Percentiles rank a stretch among this genome's conserved stretches.
phyloP scores from a whole-genome alignment of 2,797 vertebrate genomes.

The Margarornis squamiger region DNA sequence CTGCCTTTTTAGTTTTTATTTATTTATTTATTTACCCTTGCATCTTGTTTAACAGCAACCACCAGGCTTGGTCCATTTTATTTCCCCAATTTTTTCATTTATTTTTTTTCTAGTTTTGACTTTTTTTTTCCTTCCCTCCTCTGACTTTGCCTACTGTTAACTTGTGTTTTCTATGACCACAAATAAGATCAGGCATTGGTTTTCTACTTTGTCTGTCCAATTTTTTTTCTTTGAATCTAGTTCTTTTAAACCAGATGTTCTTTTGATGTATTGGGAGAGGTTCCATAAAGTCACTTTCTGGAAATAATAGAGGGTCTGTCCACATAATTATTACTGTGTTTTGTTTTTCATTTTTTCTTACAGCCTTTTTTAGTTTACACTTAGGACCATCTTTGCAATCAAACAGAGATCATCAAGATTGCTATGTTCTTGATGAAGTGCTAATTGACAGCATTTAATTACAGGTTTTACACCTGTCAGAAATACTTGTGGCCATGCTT shows the following conservation, averaged over 20 bases:
- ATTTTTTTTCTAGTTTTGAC: background rate
- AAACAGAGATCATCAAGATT: background rate
- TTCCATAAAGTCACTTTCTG: background rate
- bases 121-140: background rate
- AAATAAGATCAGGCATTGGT: background rate
- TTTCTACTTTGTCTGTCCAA: background rate
- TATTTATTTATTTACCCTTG: background rate
- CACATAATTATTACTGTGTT: background rate
- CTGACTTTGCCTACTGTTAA: background rate
- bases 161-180: background rate
- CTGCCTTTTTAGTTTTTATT: background rate
- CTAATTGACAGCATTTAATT: background rate
- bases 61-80: background rate
- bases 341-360: background rate
- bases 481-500: background rate
- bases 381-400: background rate
- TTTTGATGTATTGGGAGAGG: background rate
- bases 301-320: background rate
- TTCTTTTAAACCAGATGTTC: background rate
- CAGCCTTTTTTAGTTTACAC: background rate
- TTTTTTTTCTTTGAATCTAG: background rate
- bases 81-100: conserved; percentile 9
- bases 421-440: background rate
- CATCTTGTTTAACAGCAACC: background rate
- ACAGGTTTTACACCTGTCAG: background rate